Base-by-base conservation (phyloP, 2,113 vertebrate genomes). In the Sigmodon hispidus region DNA sequence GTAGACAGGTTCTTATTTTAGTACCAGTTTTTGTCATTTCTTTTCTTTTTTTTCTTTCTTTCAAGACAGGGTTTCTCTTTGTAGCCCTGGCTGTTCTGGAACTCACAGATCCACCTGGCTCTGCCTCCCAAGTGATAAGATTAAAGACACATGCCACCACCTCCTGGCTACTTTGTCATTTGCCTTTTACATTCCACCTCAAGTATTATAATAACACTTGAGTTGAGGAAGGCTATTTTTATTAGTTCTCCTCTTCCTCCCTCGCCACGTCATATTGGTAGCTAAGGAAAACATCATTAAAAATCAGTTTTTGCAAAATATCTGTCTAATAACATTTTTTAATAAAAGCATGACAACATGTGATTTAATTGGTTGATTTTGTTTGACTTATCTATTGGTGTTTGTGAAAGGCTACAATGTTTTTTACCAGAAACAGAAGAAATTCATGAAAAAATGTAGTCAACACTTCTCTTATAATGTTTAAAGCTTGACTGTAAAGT, bases 401-500 rank as follows among this genome's bases (percentile, higher is more conserved):
- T 88, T 73, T 86, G 61, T 86, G 63, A 86, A 36, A 36, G 34
- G 19, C 36, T 69, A 45, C 10, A 67, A 67, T 0, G 7, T 45
- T 45, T 26, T 26, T 55, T 70, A 84, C 59, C 61, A 75, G 48
- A 50, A 91, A 72, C 4, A 45, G 67, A 59, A 22, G 31, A 67
- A 77, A 93, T 95, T 93, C 90, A 72, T 94, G n/a, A 73, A 79
- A 80, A 83, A 81, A 92, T 91, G 89, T 89, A 84, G 26, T n/a
- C 79, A 77, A 61, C 95, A 91, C 29, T 80, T 94, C 12, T 91
- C 36, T 86, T 86, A 83, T 21, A 92, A 55, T 76, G 34, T 92
- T 88, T 92, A 95, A 90, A 88, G 86, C 93, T 67, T 90, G n/a
- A 94, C 10, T 90, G 12, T 76, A 76, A 61, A 79, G 15, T 70